Conservation (phyloP, 35 echinoderm and acorn worm species). For the Apostichopus japonicus region DNA sequence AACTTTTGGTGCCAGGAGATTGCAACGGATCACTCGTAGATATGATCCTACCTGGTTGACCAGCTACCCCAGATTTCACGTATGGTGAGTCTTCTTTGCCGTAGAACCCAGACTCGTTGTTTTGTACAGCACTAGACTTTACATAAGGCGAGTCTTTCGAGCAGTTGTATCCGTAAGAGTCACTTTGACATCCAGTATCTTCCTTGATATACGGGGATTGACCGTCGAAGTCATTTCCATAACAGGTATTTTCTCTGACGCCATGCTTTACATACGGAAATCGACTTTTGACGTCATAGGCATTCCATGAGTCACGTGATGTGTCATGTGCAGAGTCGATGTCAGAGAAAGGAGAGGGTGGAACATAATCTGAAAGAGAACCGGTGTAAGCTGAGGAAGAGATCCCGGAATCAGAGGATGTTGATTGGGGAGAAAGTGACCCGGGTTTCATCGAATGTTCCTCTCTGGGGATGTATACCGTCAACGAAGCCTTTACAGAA, state of each 20-base stretch:
- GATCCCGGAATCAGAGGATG: not conserved
- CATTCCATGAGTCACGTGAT: not conserved
- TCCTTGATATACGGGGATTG: not conserved
- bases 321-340: not conserved
- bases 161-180: not conserved
- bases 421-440: not conserved
- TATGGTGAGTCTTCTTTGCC: not conserved
- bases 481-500: not conserved
- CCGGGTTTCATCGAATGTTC: not conserved
- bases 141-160: not conserved
- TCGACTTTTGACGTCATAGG: not conserved
- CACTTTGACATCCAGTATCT: not conserved
- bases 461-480: not conserved
- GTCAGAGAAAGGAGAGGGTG: not conserved
- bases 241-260: not conserved
- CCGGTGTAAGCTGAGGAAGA: slow-evolving; percentile 3
- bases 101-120: not conserved
- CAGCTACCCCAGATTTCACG: not conserved
- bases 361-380: not conserved
- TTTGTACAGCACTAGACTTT: not conserved
- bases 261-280: not conserved
- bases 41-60: not conserved
- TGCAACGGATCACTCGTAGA: not conserved
- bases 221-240: not conserved
- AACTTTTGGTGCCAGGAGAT: not conserved